phyloP scores from a whole-genome alignment of 2,113 vertebrate genomes.

The Tachuris rubrigastra region DNA sequence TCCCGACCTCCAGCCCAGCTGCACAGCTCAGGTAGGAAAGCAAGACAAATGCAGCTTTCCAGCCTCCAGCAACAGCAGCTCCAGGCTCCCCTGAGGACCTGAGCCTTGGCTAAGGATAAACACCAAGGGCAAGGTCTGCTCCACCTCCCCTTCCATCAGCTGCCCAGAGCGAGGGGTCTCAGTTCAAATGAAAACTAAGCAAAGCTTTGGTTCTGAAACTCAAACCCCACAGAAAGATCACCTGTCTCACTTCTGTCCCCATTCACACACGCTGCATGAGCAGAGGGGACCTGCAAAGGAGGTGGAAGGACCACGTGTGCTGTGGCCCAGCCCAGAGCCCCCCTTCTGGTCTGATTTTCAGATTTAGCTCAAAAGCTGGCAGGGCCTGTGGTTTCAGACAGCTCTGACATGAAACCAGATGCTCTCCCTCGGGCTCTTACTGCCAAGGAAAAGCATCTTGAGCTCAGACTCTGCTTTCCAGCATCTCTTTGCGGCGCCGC shows the following conservation, averaged over 20 bases:
- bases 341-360: neutral
- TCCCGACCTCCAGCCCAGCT: neutral
- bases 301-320: rapidly evolving
- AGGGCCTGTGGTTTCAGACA: neutral
- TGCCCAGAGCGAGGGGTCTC: neutral
- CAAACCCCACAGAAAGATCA: neutral
- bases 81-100: neutral
- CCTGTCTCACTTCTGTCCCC: neutral
- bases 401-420: neutral
- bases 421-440: neutral
- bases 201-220: neutral
- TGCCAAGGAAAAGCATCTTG: neutral
- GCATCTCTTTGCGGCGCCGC: neutral
- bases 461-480: neutral
- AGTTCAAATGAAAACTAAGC: neutral
- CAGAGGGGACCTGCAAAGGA: neutral
- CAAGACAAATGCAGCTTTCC: neutral
- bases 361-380: neutral
- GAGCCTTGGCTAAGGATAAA: neutral
- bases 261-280: rapidly evolving
- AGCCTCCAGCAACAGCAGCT: neutral
- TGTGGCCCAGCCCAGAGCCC: neutral
- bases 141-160: neutral
- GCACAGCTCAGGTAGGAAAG: neutral
- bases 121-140: neutral